phyloP scores from a whole-genome alignment of 2,797 vertebrate species.

The Centroberyx gerrardi region DNA sequence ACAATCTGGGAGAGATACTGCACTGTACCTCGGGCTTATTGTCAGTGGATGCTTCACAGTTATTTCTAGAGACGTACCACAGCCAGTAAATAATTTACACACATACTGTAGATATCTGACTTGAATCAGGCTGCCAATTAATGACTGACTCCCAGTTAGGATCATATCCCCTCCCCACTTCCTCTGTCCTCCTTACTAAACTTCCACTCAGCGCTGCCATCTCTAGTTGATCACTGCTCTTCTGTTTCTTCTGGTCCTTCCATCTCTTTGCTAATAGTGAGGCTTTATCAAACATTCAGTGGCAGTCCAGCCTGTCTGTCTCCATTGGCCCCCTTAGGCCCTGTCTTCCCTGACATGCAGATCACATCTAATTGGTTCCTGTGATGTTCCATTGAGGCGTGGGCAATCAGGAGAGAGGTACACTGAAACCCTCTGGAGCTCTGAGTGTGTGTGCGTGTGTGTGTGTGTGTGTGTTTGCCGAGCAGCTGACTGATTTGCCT shows the following conservation, averaged over 20 bases:
- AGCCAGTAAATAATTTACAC: background rate
- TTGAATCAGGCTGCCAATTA: background rate
- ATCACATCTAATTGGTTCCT: slow-evolving; percentile 26
- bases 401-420: background rate
- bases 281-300: slow-evolving; percentile 47
- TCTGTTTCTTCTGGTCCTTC: background rate
- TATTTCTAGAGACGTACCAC: background rate
- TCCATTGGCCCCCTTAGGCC: background rate
- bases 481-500: background rate
- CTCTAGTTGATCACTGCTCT: background rate
- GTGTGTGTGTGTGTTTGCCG: background rate
- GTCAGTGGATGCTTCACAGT: background rate
- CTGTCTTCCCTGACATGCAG: slow-evolving; percentile 23
- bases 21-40: background rate
- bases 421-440: slow-evolving; percentile 9
- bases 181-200: background rate
- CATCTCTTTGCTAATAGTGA: background rate
- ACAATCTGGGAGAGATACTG: background rate
- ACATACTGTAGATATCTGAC: background rate
- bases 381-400: background rate
- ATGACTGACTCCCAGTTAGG: background rate
- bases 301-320: slow-evolving; percentile 10
- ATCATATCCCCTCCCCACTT: background rate
- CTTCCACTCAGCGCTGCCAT: background rate
- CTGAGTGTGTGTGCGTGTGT: background rate